These are phyloP conservation scores for Laticauda colubrina DNA, from an alignment of 2,113 vertebrate genomes.

Conservation along the genomic window DNA sequence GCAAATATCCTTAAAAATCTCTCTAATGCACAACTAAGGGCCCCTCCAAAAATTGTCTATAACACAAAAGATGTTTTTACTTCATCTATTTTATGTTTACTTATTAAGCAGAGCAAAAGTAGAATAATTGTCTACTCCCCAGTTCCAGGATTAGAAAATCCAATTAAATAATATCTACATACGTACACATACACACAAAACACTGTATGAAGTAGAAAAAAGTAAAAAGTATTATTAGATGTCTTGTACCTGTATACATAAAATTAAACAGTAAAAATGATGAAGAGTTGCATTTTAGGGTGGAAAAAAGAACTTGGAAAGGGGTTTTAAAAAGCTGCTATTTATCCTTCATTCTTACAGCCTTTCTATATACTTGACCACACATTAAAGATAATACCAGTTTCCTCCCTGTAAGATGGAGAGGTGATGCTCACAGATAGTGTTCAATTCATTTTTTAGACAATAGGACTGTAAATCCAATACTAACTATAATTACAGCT, in stretches of 20 bases:
- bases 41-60: not conserved
- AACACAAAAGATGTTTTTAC: not conserved
- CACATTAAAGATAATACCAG: constrained; percentile 14
- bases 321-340: not conserved
- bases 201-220: not conserved
- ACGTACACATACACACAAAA: no score
- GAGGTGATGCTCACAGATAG: constrained; percentile 9
- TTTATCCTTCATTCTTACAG: not conserved
- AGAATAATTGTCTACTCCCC: not conserved
- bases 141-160: not conserved
- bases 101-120: not conserved
- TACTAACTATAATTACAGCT: not conserved
- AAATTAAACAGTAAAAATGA: not conserved
- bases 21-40: not conserved
- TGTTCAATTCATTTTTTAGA: not conserved
- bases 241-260: not conserved
- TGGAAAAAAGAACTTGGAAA: not conserved
- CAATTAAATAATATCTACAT: not conserved
- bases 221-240: not conserved
- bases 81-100: not conserved
- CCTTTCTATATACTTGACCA: constrained; percentile 14
- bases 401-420: not conserved
- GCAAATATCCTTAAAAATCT: not conserved
- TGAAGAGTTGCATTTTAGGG: not conserved
- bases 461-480: constrained; percentile 9